Evolutionary conservation across 2,888 invertebrate genomes (phyloP).

Genomic region (Oxystoma pomonae): DNA sequence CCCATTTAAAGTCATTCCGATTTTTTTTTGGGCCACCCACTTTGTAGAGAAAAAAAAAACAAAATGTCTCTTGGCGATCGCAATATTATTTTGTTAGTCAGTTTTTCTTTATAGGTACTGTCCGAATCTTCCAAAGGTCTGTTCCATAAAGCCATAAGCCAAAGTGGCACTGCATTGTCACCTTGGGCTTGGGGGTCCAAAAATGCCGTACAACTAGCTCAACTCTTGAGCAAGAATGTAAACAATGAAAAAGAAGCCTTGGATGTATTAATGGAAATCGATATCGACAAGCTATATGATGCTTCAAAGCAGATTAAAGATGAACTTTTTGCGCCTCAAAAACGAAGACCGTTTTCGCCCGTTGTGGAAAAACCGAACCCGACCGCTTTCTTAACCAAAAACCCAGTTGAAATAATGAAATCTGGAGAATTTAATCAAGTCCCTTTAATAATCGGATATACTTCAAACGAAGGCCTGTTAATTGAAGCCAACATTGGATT

Average conservation of each 20-base stretch:
- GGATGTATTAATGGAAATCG: not conserved
- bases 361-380: slow-evolving; percentile 27
- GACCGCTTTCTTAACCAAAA: slow-evolving; percentile 34
- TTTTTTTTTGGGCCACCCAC: too few relatives aligned
- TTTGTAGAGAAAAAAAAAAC: too few relatives aligned
- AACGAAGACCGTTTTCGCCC: slow-evolving; percentile 25
- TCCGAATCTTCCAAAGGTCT: slow-evolving; percentile 47
- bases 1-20: too few relatives aligned
- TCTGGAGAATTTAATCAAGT: slow-evolving; percentile 39
- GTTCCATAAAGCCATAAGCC: slow-evolving; percentile 30
- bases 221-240: not conserved
- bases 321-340: not conserved
- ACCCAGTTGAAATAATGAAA: slow-evolving; percentile 34
- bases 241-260: not conserved
- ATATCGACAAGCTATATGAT: not conserved
- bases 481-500: not conserved
- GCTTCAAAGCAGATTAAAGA: not conserved
- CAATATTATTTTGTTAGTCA: too few relatives aligned
- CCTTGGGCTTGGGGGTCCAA: slow-evolving; percentile 24
- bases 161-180: slow-evolving; percentile 31
- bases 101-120: slow-evolving; percentile 31
- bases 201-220: slow-evolving; percentile 4
- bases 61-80: too few relatives aligned
- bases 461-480: slow-evolving; percentile 35
- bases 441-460: slow-evolving; percentile 41